Percentiles rank a stretch among this genome's conserved stretches.
These are phyloP conservation scores for Arrhopalites spinosus DNA, from an alignment of 2,888 invertebrate species.

Conservation along the genomic window DNA sequence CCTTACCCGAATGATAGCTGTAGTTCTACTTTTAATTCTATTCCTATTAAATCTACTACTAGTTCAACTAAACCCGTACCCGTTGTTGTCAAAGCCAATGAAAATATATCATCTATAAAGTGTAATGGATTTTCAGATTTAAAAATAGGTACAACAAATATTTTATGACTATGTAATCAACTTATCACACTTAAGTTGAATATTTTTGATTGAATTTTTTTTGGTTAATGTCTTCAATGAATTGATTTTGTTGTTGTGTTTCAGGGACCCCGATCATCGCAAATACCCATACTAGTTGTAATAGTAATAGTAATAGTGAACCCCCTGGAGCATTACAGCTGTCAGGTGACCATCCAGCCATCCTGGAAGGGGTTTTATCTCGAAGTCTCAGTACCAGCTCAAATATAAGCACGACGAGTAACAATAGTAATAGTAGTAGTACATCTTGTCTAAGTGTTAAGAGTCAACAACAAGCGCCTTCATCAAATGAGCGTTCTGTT, in stretches of 20 bases:
- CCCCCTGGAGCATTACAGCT: too few relatives aligned
- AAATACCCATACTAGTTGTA: constrained; percentile 14
- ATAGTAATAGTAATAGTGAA: constrained; percentile 15
- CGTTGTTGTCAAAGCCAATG: constrained; percentile 50
- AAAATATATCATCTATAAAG: constrained; percentile 44
- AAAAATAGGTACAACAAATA: too few relatives aligned
- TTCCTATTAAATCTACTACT: background rate
- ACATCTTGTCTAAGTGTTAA: constrained; percentile 50
- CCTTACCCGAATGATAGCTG: background rate
- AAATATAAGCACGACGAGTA: constrained; percentile 51
- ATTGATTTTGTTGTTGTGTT: too few relatives aligned
- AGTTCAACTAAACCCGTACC: constrained; percentile 10
- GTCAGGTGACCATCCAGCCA: too few relatives aligned
- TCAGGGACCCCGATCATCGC: too few relatives aligned
- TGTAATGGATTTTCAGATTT: too few relatives aligned
- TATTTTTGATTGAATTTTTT: too few relatives aligned
- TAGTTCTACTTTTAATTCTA: background rate
- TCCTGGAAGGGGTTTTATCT: constrained; percentile 41
- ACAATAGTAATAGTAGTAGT: constrained; percentile 52
- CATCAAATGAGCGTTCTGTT: constrained; percentile 27
- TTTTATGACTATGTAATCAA: too few relatives aligned
- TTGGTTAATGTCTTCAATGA: too few relatives aligned
- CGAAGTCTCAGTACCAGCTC: constrained; percentile 52
- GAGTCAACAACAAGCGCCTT: constrained; percentile 27
- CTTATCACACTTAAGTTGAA: too few relatives aligned